A percentile compares a stretch with the other conserved stretches of the same genome.
Evolutionary conservation across 2,888 invertebrate genomes (phyloP).

Genomic region (Notodonta dromedarius): DNA sequence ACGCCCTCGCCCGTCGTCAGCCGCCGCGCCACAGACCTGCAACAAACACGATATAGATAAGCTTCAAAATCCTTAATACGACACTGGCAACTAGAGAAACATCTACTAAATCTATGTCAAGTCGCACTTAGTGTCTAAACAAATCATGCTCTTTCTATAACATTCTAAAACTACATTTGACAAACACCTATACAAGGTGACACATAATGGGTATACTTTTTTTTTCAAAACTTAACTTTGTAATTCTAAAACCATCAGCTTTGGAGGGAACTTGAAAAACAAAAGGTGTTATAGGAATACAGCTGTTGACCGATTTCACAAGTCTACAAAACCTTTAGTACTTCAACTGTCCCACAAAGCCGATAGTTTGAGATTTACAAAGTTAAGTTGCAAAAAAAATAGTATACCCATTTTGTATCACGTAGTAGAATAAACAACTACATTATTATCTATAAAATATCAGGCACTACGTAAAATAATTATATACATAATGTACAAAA

Average conservation of each 20-base stretch:
- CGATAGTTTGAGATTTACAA: too few relatives aligned
- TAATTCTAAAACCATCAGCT: too few relatives aligned
- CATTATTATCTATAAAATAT: neutral
- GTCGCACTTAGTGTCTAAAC: neutral
- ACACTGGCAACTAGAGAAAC: neutral
- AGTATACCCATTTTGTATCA: too few relatives aligned
- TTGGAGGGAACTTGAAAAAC: too few relatives aligned
- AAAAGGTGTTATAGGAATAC: too few relatives aligned
- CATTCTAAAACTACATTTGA: constrained; percentile 2
- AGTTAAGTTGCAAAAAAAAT: too few relatives aligned
- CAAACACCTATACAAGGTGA: constrained; percentile 10
- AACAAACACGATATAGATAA: constrained; percentile 51
- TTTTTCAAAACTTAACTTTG: too few relatives aligned
- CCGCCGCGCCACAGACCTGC: constrained; percentile 93
- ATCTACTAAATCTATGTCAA: neutral
- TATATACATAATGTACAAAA: neutral
- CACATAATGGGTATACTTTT: too few relatives aligned
- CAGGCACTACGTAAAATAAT: neutral
- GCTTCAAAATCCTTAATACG: neutral
- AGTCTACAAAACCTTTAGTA: too few relatives aligned
- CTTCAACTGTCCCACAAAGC: too few relatives aligned
- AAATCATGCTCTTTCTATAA: constrained; percentile 10
- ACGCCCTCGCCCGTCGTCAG: constrained; percentile 95
- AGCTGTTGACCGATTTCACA: too few relatives aligned
- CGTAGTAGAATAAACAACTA: constrained; percentile 5